Evolutionary conservation across 2,888 invertebrate species (phyloP), one percentile per base, ranked within the genome.

Genomic region (Pachydiplax longipennis): DNA sequence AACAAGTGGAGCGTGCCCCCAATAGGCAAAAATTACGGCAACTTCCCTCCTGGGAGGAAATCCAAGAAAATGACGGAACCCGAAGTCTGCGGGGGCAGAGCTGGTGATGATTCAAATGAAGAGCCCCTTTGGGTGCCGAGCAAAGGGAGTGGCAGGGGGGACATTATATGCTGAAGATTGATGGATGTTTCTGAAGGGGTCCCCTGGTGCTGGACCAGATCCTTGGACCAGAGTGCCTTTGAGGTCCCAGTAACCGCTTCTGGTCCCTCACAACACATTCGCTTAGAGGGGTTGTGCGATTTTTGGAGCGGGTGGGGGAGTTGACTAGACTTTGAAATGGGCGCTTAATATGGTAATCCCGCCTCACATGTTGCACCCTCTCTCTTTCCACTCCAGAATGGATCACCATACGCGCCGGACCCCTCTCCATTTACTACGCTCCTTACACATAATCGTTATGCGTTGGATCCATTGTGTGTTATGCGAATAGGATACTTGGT

Each of bases 291-390:
- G 40, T 18, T 8, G 22, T 1, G 61, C 6, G 61, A 61, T 2
- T 35, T 8, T 35, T 35, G 40, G 44, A 53, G 53, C 31, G 35
- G 8, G 87, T 35, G 61, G 48, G 82, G 48, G 82, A 82, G 37
- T 25, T 40, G 48, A 15, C 37, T 37, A 40, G 81, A 40, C 40
- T 40, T 37, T 37, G 48, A 87, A 87, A 87, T 87, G 87, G 87
- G 61, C 87, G 87, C 87, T 87, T 87, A 87, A 87, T 87, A 87
- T 87, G 87, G 87, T 87, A 87, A 87, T 87, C 87, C 61, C 35
- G 61, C 22, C 37, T 65, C 35, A 87, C 87, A 87, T 87, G 87
- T 87, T 87, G 87, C 87, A 61, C 37, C 82, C 65, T 65, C 65
- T n/a, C 65, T 8, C 82, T 44, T 31, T 18, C 35, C 25, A 25